Conservation (phyloP, 2,113 vertebrate species). For the Lagopus muta region DNA sequence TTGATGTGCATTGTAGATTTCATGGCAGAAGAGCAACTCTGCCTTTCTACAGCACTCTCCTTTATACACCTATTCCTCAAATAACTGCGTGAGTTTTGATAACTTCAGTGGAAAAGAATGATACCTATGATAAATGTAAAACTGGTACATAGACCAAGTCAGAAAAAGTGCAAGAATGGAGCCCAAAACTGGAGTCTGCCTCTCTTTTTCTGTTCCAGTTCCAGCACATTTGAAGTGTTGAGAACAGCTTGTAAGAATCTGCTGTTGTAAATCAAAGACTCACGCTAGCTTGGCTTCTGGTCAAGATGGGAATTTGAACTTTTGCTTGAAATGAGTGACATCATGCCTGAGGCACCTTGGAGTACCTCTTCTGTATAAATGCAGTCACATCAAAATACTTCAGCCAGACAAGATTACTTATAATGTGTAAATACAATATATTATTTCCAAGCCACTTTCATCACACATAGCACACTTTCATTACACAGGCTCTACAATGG, state of each 20-base stretch:
- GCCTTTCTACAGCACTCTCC: background rate
- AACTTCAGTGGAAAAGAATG: background rate
- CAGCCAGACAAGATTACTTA: background rate
- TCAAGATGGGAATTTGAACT: background rate
- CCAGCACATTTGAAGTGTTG: background rate
- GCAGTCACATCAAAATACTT: background rate
- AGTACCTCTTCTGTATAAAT: background rate
- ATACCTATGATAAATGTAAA: background rate
- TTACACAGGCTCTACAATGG: background rate
- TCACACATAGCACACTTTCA: background rate
- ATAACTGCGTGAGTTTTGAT: background rate
- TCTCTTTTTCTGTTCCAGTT: background rate
- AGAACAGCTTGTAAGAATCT: background rate
- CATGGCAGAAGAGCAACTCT: background rate
- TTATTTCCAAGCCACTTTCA: background rate
- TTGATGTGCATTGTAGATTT: background rate
- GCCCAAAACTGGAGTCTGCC: background rate
- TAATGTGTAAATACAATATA: background rate
- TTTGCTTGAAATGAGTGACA: background rate
- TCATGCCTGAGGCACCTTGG: background rate
- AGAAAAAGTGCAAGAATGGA: background rate
- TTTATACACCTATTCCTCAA: background rate
- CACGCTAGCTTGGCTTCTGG: background rate
- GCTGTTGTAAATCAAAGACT: background rate
- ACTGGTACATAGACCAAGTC: background rate